Percentiles rank a stretch among this genome's conserved stretches.
Evolutionary conservation across 1,140 invertebrate species (phyloP).

Genomic region (Pseudomyrmex flavicornis): DNA sequence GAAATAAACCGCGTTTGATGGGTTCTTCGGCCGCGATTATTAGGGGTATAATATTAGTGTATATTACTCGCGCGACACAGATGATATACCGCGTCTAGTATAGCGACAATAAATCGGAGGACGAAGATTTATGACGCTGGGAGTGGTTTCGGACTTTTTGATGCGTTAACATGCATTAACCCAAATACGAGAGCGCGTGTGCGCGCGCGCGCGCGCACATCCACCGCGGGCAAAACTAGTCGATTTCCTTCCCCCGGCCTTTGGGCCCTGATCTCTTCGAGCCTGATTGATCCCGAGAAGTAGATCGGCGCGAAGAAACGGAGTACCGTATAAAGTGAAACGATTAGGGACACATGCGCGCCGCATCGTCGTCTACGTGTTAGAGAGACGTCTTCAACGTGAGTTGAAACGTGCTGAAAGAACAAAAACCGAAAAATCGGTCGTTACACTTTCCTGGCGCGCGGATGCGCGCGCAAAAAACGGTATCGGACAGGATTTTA

Average conservation of each 20-base stretch:
- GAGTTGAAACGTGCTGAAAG: not conserved
- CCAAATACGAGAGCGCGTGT: constrained; percentile 55
- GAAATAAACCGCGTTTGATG: no score
- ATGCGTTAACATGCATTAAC: constrained; percentile 72
- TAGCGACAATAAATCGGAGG: constrained; percentile 52
- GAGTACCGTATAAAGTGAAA: constrained; percentile 64
- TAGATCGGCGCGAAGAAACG: constrained; percentile 28
- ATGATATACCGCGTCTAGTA: constrained; percentile 41
- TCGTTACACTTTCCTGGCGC: constrained; percentile 8
- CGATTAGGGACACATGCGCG: constrained; percentile 62
- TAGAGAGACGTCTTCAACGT: no score
- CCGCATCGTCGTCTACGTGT: not conserved
- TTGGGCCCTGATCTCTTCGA: constrained; percentile 39
- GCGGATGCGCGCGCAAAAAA: constrained; percentile 18
- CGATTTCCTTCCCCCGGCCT: constrained; percentile 21
- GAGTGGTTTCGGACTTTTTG: constrained; percentile 64
- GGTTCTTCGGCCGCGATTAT: no score
- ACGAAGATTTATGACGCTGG: constrained; percentile 47
- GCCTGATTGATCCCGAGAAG: constrained; percentile 56
- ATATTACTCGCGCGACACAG: not conserved
- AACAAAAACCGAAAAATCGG: constrained; percentile 50
- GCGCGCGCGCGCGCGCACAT: not conserved
- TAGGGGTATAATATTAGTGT: no score
- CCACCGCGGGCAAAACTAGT: constrained; percentile 61
- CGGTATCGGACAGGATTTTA: constrained; percentile 8